A percentile compares a stretch with the other conserved stretches of the same genome.
Evolutionary conservation across 2,888 invertebrate genomes (phyloP).

Genomic region (Selenia dentaria): DNA sequence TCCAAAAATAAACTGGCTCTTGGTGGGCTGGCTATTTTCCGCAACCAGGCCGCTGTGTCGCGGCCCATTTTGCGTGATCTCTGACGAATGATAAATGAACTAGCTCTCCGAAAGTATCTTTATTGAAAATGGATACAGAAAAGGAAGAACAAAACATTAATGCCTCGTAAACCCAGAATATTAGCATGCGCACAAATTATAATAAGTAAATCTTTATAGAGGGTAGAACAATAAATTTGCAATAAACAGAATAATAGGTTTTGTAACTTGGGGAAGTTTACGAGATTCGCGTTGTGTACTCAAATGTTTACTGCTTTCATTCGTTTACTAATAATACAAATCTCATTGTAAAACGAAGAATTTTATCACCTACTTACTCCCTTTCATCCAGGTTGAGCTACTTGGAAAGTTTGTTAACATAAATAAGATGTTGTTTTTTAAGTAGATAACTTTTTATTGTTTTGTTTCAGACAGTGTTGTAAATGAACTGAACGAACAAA

Average conservation of each 20-base stretch:
- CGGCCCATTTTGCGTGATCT: too few relatives aligned
- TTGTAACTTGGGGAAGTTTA: conserved; percentile 22
- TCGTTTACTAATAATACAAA: conserved; percentile 14
- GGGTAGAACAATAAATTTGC: conserved; percentile 36
- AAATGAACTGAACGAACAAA: neutral
- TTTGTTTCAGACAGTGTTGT: neutral
- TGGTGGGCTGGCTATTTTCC: too few relatives aligned
- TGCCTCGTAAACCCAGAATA: too few relatives aligned
- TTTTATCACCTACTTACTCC: neutral
- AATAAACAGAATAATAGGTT: conserved; percentile 32
- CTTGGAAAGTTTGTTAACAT: neutral
- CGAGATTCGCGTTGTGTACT: conserved; percentile 12
- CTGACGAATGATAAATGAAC: too few relatives aligned
- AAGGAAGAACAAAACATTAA: too few relatives aligned
- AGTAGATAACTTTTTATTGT: neutral
- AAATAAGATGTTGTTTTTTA: neutral
- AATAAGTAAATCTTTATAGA: conserved; percentile 43
- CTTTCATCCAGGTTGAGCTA: neutral
- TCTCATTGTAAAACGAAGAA: conserved; percentile 4
- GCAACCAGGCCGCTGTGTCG: too few relatives aligned
- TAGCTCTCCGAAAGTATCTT: too few relatives aligned
- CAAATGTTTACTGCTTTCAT: conserved; percentile 7
- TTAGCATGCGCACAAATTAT: too few relatives aligned
- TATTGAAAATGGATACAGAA: too few relatives aligned
- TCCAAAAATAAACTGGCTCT: too few relatives aligned